A percentile compares a stretch with the other conserved stretches of the same genome.
phyloP scores from a whole-genome alignment of 2,888 invertebrate genomes.

The Cheilosia variabilis region DNA sequence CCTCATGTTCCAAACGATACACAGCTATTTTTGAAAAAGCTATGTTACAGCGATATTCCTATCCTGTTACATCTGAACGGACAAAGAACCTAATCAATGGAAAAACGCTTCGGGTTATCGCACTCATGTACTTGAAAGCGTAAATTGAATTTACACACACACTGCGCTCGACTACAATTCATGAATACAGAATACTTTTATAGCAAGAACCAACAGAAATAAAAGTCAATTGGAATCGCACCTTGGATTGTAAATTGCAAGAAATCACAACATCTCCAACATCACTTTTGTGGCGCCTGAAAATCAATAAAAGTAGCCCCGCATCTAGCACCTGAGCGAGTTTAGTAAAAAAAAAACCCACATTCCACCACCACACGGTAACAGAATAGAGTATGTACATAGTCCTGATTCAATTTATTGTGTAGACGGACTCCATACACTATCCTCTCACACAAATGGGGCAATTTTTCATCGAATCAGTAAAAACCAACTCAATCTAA shows the following conservation, averaged over 20 bases:
- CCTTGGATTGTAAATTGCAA: conserved; percentile 68
- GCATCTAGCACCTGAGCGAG: conserved; percentile 5
- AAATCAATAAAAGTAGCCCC: conserved; percentile 54
- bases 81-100: conserved; percentile 31
- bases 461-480: conserved; percentile 70
- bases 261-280: conserved; percentile 67
- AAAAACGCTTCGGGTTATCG: conserved; percentile 21
- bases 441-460: conserved; percentile 38
- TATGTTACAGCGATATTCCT: not conserved
- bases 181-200: conserved; percentile 53
- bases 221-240: conserved; percentile 69
- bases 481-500: conserved; percentile 42
- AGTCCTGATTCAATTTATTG: conserved; percentile 63
- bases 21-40: not conserved
- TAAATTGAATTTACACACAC: conserved; percentile 55
- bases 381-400: conserved; percentile 18
- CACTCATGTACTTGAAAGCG: conserved; percentile 23
- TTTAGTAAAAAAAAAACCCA: conserved; percentile 10
- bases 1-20: not conserved
- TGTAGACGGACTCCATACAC: conserved; percentile 33
- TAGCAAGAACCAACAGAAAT: conserved; percentile 43
- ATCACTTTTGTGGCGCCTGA: conserved; percentile 66
- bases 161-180: conserved; percentile 30
- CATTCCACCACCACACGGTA: conserved; percentile 16
- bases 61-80: not conserved